Base-by-base conservation (phyloP, 30 jellyfish, hydroid and myxozoan species). In the Aurelia coerulea region DNA sequence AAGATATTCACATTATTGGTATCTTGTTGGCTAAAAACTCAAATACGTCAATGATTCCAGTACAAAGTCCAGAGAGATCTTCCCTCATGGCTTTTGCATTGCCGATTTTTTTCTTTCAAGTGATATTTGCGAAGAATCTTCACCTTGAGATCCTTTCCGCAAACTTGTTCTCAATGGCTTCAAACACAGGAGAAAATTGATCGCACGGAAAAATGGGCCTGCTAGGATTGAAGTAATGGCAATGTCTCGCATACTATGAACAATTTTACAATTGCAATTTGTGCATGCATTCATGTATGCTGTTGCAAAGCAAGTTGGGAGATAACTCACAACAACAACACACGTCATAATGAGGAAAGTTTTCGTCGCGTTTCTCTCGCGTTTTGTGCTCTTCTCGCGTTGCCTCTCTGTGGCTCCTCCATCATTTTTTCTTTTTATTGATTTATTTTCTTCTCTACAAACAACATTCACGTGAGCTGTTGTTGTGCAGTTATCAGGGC, bases 231-330 rank as follows among this genome's bases (percentile, higher is more conserved):
- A 76, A 14, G 53, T 59, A 23, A 76, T 46, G 3, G 87, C 87
- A 15, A 76, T 33, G 76, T 76, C 87, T 59, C 87, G 62, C 76
- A 56, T 37, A 46, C 75, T 58, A 59, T 76, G 87, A 14, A 76
- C 87, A 16, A 76, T 19, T 35, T 31, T 42, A 33, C 87, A 76
- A 56, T 76, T 76, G 46, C 87, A 76, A 32, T 76, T 34, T 33
- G 62, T 33, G 62, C 87, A 76, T 15, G 64, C 64, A 34, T 76
- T 60, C 87, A 76, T 76, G 73, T 76, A 76, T 11, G 74, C 76
- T 2, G 76, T 76, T 4, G 87, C 87, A 33, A 76, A 58, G 62
- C 76, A 76, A 13, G 75, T 76, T 3, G 87, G 87, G 17, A 76
- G 75, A 32, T 76, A 76, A 17, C 62, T 76, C 31, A 46, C 76